Evolutionary conservation across 2,113 vertebrate genomes (phyloP), one percentile per base, ranked within the genome.

Genomic region (Perca schrenkii): DNA sequence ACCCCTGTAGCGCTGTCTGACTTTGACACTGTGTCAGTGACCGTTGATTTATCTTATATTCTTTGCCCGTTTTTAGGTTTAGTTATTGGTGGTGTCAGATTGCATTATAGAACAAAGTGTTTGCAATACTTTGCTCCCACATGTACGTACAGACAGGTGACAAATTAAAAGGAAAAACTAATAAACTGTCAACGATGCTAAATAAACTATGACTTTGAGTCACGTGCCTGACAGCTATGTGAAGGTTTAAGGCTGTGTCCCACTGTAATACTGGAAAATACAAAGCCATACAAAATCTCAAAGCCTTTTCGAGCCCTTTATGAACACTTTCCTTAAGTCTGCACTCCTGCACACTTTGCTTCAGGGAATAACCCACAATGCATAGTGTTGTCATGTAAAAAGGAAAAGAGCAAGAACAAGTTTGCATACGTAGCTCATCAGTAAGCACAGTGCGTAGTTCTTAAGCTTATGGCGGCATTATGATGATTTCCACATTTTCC

Each of bases 311-410:
- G 31, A 53, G 71, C 22, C 34, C 46, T 52, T 68, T 46, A 62
- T 53, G 47, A 82, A 46, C 17, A 68, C 47, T 67, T 64, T 56
- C 10, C 22, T 46, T 61, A 53, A 74, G 43, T 68, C 54, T 68
- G 63, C 28, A 67, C 40, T 56, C 50, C 52, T 72, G 60, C 68
- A 36, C 43, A 67, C 63, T 67, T 34, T 31, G 63, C 79, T 61
- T 60, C 17, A 46, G 71, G 63, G 69, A 53, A 74, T 53, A 53
- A 68, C 70, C 52, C 62, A 74, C 62, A 46, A 61, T 81, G 60
- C 62, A 52, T 67, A 21, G 15, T 67, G 36, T 31, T 68, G 22
- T 13, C 31, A 40, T 52, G 54, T 74, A 68, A 52, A 53, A 74
- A 47, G 50, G 70, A 43, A 21, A 46, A 36, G 52, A 60, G 19